Evolutionary conservation across 2,113 vertebrate genomes (phyloP).

Genomic region (Nanger granti): DNA sequence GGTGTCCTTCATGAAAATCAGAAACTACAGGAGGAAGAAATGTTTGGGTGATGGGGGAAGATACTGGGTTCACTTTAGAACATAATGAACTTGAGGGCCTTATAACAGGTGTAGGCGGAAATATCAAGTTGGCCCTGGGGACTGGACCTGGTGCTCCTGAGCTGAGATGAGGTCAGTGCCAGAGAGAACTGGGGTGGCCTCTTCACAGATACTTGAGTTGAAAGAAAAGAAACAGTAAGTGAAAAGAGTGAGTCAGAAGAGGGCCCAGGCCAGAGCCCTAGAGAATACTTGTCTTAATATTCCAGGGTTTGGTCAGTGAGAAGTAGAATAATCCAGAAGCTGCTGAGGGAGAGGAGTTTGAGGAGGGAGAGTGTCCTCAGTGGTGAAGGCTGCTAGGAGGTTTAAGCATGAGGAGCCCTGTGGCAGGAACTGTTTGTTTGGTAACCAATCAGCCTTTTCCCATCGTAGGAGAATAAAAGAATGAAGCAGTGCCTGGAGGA

Average conservation of each 20-base stretch:
- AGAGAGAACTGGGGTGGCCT: background rate
- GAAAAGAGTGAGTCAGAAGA: background rate
- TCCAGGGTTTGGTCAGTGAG: background rate
- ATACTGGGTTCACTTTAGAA: background rate
- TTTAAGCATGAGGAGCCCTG: background rate
- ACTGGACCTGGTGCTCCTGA: background rate
- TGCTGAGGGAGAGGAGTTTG: background rate
- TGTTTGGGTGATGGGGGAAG: background rate
- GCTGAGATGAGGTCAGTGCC: background rate
- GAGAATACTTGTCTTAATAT: background rate
- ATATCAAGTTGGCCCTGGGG: background rate
- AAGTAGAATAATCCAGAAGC: background rate
- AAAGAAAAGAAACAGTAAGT: background rate
- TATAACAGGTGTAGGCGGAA: background rate
- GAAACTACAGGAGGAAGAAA: background rate
- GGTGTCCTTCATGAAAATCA: background rate
- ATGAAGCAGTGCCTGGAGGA: slow-evolving; percentile 98
- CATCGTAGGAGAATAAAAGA: slow-evolving; percentile 90
- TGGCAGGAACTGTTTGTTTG: background rate
- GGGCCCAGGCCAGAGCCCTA: background rate
- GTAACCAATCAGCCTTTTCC: background rate
- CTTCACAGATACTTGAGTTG: background rate
- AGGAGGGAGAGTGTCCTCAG: background rate
- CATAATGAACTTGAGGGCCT: background rate
- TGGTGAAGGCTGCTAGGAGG: background rate